Evolutionary conservation across 2,888 invertebrate species (phyloP).

Genomic region (Orthonychiurus folsomi): DNA sequence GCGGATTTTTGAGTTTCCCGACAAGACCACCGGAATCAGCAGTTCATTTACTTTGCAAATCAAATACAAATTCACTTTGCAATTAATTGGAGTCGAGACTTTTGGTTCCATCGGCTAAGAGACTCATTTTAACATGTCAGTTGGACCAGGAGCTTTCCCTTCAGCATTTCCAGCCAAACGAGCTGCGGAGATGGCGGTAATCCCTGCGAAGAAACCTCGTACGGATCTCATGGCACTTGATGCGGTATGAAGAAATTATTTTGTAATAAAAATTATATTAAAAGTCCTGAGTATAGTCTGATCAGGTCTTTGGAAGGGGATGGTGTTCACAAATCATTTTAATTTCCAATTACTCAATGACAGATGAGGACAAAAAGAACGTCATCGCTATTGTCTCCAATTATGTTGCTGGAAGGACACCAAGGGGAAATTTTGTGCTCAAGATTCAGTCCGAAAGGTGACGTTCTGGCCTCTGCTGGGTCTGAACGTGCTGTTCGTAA

Average conservation of each 20-base stretch:
- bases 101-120: background rate
- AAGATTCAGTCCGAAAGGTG: conserved; percentile 94
- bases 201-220: conserved; percentile 30
- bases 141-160: no score
- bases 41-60: no score
- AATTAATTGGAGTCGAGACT: no score
- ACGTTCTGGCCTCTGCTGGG: conserved; percentile 85
- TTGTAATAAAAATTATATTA: background rate
- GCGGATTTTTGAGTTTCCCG: no score
- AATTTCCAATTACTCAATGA: background rate
- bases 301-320: no score
- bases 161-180: conserved; percentile 17
- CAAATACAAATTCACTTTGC: no score
- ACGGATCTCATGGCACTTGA: conserved; percentile 32
- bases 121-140: background rate
- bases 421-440: conserved; percentile 89
- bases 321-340: no score
- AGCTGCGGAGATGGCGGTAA: conserved; percentile 25
- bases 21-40: no score
- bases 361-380: conserved; percentile 57
- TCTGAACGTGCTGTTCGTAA: conserved; percentile 91
- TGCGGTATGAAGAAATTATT: conserved; percentile 10
- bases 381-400: conserved; percentile 80
- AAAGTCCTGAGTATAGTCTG: background rate
- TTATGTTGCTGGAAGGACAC: conserved; percentile 93